Conservation (phyloP, 2,888 invertebrate genomes). For the Parnassius mnemosyne region DNA sequence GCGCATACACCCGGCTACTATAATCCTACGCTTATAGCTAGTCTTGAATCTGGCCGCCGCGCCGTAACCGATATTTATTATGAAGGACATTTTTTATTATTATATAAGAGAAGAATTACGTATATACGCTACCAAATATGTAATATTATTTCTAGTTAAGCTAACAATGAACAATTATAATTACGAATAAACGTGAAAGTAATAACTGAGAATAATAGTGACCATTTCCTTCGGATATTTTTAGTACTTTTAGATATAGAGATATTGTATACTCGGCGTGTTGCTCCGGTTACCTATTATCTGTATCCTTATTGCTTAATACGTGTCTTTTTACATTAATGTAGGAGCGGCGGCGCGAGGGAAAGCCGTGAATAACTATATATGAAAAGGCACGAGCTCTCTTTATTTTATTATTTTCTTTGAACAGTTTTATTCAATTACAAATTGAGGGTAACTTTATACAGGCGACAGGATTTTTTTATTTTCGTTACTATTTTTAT, state of each 20-base stretch:
- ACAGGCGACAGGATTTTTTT: no score
- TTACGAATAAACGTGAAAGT: conserved; percentile 18
- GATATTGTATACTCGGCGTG: conserved; percentile 10
- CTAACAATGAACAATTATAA: conserved; percentile 7
- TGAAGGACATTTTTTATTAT: no score
- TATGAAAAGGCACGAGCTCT: no score
- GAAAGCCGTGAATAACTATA: no score
- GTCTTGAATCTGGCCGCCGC: no score
- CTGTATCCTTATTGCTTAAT: conserved; percentile 23
- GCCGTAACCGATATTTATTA: no score
- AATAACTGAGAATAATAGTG: conserved; percentile 24
- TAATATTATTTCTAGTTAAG: conserved; percentile 11
- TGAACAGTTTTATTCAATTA: no score
- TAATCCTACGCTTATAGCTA: no score
- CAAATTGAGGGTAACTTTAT: not conserved
- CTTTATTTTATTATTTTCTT: no score
- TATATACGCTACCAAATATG: not conserved
- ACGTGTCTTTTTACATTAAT: conserved; percentile 11
- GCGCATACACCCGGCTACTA: no score
- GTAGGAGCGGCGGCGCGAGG: not conserved
- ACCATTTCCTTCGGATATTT: conserved; percentile 26
- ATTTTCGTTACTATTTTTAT: no score
- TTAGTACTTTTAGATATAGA: conserved; percentile 25
- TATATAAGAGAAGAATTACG: no score
- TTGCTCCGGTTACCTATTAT: conserved; percentile 25